These are phyloP conservation scores for Diadema setosum DNA, from an alignment of 35 echinoderm and acorn worm species.

Conservation along the genomic window DNA sequence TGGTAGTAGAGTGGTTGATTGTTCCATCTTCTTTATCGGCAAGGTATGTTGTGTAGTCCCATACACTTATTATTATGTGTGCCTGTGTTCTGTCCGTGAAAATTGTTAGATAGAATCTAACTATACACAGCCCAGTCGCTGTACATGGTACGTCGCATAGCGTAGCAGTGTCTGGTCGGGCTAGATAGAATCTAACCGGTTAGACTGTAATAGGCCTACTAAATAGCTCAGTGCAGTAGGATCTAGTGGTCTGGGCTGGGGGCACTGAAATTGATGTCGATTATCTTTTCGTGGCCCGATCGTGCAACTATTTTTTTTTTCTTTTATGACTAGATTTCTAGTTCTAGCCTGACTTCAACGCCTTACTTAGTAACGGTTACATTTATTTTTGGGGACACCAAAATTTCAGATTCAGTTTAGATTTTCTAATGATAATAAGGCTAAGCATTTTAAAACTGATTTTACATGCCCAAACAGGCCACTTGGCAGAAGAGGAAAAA, in stretches of 20 bases:
- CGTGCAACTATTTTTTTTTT: no score
- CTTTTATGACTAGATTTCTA: no score
- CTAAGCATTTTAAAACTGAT: no score
- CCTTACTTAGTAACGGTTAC: no score
- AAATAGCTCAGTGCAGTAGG: background rate
- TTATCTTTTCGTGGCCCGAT: no score
- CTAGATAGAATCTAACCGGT: background rate
- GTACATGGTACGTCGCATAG: background rate
- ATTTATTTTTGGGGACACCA: no score
- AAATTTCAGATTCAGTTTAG: no score
- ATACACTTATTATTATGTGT: background rate
- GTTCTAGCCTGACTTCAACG: no score
- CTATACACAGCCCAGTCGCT: background rate
- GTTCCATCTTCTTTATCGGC: slow-evolving; percentile 59
- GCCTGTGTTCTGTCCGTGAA: background rate
- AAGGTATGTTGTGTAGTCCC: slow-evolving; percentile 8
- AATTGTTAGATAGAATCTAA: background rate
- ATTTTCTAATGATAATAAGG: no score
- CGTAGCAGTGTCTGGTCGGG: background rate
- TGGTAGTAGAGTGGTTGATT: slow-evolving; percentile 85
- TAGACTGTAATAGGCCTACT: background rate
- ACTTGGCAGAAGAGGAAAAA: no score
- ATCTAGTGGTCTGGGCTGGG: background rate
- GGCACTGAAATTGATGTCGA: no score
- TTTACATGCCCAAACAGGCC: no score